Evolutionary conservation across 2,797 vertebrate species (phyloP), one percentile per base, ranked within the genome.

Genomic region (Todus mexicanus): DNA sequence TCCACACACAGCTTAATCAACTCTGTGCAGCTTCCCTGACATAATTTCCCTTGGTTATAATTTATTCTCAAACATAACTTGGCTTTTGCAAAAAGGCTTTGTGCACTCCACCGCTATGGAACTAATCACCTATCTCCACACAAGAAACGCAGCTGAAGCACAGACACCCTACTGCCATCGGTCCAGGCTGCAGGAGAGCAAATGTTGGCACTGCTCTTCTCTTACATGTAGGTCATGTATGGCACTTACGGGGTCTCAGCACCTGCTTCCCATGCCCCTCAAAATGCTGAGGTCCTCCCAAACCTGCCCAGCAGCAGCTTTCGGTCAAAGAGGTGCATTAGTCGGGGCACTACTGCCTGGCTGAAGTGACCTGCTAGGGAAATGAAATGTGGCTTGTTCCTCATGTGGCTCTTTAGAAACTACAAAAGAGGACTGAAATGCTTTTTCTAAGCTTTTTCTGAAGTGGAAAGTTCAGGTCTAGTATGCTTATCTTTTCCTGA

Each of bases 241-340:
- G 48, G 0, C 0, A 53, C 23, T 43, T 26, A 9, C 1, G 19
- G 47, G 47, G 9, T 57, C 35, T 60, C 56, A 31, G 60, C 35
- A 47, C 10, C 57, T 65, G n/a, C 43, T 43, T 75, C 37, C 42
- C 7, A 0, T 15, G n/a, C 5, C 38, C n/a, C 60, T 71, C 59
- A 71, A 11, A 54, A 45, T 5, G 48, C 42, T 23, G 60, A 72
- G 45, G 38, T 22, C n/a, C 26, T 59, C 60, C 33, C 60, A 64
- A 50, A 50, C 40, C 54, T 10, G 8, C 26, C 60, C 29, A 33
- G 31, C 50, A 78, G 59, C 53, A 53, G 54, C 31, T 25, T 5
- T 18, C 26, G 13, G 9, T 42, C 64, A 61, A 20, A 65, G 42
- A 65, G 45, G 9, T 17, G 53, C 56, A 14, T 37, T 5, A 50